phyloP scores from a whole-genome alignment of 2,797 vertebrate species.

The Limnodromus scolopaceus region DNA sequence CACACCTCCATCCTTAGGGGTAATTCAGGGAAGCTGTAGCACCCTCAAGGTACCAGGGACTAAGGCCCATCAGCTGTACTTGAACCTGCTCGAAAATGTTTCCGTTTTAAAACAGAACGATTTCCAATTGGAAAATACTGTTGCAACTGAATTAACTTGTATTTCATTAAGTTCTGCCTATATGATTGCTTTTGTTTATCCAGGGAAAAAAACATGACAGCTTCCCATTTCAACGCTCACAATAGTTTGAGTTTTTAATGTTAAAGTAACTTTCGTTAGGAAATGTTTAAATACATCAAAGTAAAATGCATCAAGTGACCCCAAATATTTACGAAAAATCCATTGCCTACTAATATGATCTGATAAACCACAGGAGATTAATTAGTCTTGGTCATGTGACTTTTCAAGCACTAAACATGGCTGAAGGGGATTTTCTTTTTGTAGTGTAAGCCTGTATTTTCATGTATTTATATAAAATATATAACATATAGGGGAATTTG shows the following conservation, averaged over 20 bases:
- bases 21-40: neutral
- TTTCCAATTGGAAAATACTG: neutral
- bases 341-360: neutral
- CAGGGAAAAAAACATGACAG: fast-evolving
- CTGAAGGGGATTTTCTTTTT: conserved; percentile 33
- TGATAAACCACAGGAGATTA: conserved; percentile 50
- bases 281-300: conserved; percentile 3
- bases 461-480: neutral
- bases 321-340: conserved; percentile 47
- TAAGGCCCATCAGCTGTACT: neutral
- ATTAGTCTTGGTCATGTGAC: conserved; percentile 36
- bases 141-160: neutral
- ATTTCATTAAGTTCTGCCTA: neutral
- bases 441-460: neutral
- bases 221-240: neutral
- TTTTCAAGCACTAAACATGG: conserved; percentile 39
- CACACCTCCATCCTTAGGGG: neutral
- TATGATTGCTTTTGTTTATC: neutral
- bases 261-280: neutral
- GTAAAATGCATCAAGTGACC: neutral
- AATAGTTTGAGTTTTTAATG: neutral
- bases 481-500: neutral
- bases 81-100: neutral
- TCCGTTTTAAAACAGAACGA: neutral
- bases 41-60: neutral